Base-by-base conservation (phyloP, 2,797 vertebrate species). In the Cirrhinus molitorella region DNA sequence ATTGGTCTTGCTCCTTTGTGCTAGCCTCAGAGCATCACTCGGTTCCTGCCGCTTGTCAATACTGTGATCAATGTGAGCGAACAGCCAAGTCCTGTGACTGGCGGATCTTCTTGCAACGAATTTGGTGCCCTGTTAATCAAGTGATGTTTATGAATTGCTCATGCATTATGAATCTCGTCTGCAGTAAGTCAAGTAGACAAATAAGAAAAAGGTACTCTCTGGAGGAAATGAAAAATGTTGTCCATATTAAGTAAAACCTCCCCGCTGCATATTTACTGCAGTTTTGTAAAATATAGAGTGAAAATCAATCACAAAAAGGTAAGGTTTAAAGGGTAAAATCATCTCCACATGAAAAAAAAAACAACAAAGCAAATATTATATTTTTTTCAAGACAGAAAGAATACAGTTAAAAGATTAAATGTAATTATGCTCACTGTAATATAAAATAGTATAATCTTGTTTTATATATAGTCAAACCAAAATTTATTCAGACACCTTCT, bases 41-140 rank as follows among this genome's bases (percentile, higher is more conserved):
- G 25, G 23, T 86, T 83, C 72, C 71, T 61, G 76, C 47, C 73
- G 47, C 82, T 80, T 79, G 83, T 89, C 84, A 74, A 90, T 89
- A 87, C 75, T 47, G 65, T 85, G 66, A 89, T 90, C 88, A 87
- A 87, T 90, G 85, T 47, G 55, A 85, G 73, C 23, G 73, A 68
- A 51, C 78, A 37, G 45, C 76, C 75, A 57, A 78, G 71, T 76
- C 71, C 71, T 81, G 79, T 83, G 81, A 79, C 76, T 85, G 81
- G 5, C 47, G 51, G 70, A 71, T 68, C 79, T 55, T 53, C 34
- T 34, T 73, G 65, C 40, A 85, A 81, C 34, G 37, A 59, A 76
- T 83, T 65, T 51, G 55, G 66, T 79, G 34, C n/a, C 19, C 51
- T 57, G 55, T 87, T 85, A 55, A 79, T 88, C 73, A 87, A 59